Evolutionary conservation across 2,113 vertebrate species (phyloP).

Genomic region (Lates calcarifer): DNA sequence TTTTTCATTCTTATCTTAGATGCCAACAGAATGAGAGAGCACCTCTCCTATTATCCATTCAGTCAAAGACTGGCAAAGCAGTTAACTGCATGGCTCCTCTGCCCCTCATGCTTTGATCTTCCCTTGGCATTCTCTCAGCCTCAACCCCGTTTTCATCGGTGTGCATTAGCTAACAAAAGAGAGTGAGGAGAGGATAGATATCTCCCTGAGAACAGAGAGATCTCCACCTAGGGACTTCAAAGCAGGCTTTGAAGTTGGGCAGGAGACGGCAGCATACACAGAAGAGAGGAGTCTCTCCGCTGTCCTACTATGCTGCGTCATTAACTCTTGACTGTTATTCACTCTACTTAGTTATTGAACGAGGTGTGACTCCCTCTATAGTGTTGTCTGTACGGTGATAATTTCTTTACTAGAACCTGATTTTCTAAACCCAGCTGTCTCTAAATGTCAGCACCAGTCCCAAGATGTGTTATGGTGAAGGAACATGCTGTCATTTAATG

Average conservation of each 20-base stretch:
- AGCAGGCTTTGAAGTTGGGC: conserved; percentile 81
- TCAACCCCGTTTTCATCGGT: conserved; percentile 68
- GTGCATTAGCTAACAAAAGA: conserved; percentile 78
- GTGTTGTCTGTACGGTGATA: conserved; percentile 1
- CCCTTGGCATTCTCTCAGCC: conserved; percentile 73
- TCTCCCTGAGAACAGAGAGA: conserved; percentile 72
- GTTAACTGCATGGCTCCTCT: conserved; percentile 66
- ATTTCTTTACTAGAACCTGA: background rate
- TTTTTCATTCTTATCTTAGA: conserved; percentile 23
- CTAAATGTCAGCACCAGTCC: background rate
- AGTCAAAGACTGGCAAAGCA: conserved; percentile 66
- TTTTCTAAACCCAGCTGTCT: background rate
- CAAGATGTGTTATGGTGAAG: conserved; percentile 1
- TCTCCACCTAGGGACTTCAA: conserved; percentile 78
- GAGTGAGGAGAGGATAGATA: conserved; percentile 59
- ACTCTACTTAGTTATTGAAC: conserved; percentile 34
- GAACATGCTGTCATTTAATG: background rate
- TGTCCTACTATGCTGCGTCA: conserved; percentile 51
- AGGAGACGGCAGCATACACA: conserved; percentile 63
- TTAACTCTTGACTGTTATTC: conserved; percentile 52
- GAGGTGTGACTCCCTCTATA: conserved; percentile 11
- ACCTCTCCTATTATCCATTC: conserved; percentile 56
- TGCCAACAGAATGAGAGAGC: conserved; percentile 27
- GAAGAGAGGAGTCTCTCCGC: conserved; percentile 46
- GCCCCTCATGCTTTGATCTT: conserved; percentile 76